A percentile compares a stretch with the other conserved stretches of the same genome.
Evolutionary conservation across 1,140 invertebrate genomes (phyloP).

Genomic region (Chionoecetes opilio): DNA sequence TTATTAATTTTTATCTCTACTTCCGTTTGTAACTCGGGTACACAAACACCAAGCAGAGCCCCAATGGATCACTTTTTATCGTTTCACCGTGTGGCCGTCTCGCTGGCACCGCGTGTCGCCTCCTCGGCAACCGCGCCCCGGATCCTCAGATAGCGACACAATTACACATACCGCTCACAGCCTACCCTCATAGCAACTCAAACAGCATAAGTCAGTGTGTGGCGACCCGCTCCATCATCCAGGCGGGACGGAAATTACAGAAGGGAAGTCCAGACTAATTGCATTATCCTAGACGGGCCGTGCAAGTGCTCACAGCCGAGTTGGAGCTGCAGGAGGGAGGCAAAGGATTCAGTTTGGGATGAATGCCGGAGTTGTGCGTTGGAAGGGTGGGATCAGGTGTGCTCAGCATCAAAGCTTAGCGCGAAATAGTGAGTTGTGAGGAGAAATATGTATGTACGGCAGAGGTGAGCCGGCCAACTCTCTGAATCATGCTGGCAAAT

Average conservation of each 20-base stretch:
- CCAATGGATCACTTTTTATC: neutral
- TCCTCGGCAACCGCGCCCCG: neutral
- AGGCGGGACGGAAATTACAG: constrained; percentile 4
- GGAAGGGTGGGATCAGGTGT: constrained; percentile 23
- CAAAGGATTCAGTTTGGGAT: neutral
- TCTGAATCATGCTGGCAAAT: neutral
- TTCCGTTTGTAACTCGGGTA: neutral
- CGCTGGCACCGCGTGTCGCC: neutral
- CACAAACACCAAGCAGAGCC: neutral
- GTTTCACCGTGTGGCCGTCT: neutral
- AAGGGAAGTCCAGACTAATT: constrained; percentile 38
- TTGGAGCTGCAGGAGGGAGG: neutral
- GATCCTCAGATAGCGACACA: neutral
- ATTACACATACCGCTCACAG: neutral
- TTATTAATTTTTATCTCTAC: neutral
- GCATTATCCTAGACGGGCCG: constrained; percentile 36
- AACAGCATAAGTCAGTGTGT: neutral
- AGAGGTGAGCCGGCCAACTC: neutral
- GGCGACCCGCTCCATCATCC: constrained; percentile 43
- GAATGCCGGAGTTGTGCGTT: neutral
- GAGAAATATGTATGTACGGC: neutral
- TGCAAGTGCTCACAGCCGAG: neutral
- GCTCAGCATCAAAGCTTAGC: neutral
- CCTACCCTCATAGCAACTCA: neutral
- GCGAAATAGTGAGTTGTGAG: neutral